Conservation (phyloP, 2,113 vertebrate genomes). For the Ciconia stormi region DNA sequence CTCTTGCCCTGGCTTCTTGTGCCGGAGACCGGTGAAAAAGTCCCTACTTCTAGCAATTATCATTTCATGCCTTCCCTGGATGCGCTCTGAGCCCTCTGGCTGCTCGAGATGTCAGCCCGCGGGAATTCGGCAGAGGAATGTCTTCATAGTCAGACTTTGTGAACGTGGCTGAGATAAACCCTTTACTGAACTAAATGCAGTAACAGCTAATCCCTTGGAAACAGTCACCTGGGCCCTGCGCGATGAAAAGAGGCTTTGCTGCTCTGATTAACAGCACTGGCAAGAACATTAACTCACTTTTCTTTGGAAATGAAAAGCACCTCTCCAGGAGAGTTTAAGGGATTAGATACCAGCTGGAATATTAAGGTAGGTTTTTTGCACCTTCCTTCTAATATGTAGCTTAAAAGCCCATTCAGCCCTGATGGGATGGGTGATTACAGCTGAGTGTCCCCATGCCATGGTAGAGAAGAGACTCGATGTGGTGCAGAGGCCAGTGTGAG, state of each 20-base stretch:
- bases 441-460: background rate
- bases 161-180: constrained; percentile 61
- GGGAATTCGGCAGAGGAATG: background rate
- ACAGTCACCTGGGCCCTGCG: constrained; percentile 59
- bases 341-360: background rate
- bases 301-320: constrained; percentile 28
- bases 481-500: rapidly evolving
- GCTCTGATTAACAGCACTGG: constrained; percentile 25
- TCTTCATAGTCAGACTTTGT: background rate
- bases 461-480: background rate
- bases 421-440: background rate
- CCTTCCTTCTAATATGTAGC: background rate
- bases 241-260: constrained; percentile 64
- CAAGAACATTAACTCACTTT: constrained; percentile 5
- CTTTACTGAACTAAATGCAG: constrained; percentile 71
- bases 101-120: background rate
- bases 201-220: constrained; percentile 67
- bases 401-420: background rate
- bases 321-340: background rate
- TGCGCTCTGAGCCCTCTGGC: rapidly evolving
- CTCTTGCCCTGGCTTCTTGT: background rate
- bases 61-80: background rate
- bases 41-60: background rate
- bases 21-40: background rate
- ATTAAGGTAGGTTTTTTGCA: constrained; percentile 9